Percentiles rank a stretch among this genome's conserved stretches.
Evolutionary conservation across 1,140 invertebrate species (phyloP).

Genomic region (Drosophila kanapiae): DNA sequence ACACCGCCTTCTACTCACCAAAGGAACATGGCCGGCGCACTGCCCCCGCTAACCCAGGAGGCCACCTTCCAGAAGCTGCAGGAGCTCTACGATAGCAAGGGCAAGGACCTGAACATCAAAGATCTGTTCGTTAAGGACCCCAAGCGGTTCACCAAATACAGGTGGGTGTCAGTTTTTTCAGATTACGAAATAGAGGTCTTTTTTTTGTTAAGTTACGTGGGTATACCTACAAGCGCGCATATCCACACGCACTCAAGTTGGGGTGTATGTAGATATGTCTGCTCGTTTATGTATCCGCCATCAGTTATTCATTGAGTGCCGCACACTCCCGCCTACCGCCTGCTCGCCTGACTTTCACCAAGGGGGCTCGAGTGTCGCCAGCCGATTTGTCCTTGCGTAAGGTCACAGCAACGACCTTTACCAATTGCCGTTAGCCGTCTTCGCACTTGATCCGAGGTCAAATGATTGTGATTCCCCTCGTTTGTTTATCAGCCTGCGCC

Average conservation of each 20-base stretch:
- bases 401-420: constrained; percentile 65
- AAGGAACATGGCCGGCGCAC: constrained; percentile 77
- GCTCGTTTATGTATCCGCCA: constrained; percentile 38
- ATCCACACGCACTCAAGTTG: constrained; percentile 15
- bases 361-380: constrained; percentile 28
- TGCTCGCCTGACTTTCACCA: constrained; percentile 41
- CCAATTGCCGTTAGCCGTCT: constrained; percentile 5
- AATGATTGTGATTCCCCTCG: constrained; percentile 46
- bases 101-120: constrained; percentile 90
- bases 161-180: constrained; percentile 86
- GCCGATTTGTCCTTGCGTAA: constrained; percentile 73
- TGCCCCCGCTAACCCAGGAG: constrained; percentile 88
- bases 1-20: constrained; percentile 19
- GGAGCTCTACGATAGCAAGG: constrained; percentile 89
- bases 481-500: constrained; percentile 87
- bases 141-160: constrained; percentile 92
- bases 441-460: constrained; percentile 61
- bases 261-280: constrained; percentile 10
- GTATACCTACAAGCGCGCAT: constrained; percentile 19
- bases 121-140: constrained; percentile 92
- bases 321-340: constrained; percentile 8
- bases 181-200: constrained; percentile 8
- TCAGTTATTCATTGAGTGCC: constrained; percentile 22
- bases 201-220: constrained; percentile 27
- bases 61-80: constrained; percentile 90